Evolutionary conservation across 2,113 vertebrate genomes (phyloP).

Genomic region (Thoracochromis brauschi): DNA sequence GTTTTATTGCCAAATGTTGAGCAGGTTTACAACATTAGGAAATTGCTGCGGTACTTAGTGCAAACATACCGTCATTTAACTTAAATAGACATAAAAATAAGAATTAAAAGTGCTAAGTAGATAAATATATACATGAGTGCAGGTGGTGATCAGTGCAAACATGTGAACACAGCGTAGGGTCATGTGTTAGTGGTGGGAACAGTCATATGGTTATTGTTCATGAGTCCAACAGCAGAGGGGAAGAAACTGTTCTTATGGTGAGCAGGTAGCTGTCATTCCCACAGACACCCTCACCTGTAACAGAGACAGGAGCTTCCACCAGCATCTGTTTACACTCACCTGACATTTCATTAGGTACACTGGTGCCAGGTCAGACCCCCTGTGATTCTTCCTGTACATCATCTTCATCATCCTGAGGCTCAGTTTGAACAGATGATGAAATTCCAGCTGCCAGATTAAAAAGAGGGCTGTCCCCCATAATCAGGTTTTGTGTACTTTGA

Average conservation of each 20-base stretch:
- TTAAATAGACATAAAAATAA: not conserved
- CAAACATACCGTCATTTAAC: not conserved
- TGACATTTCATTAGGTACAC: not conserved
- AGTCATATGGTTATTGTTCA: rapidly evolving
- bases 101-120: not conserved
- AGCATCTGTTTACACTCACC: not conserved
- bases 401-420: not conserved
- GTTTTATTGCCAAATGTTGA: not conserved
- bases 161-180: not conserved
- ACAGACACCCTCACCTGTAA: not conserved
- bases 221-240: not conserved
- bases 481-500: not conserved
- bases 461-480: not conserved
- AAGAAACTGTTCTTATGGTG: not conserved
- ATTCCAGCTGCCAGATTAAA: rapidly evolving
- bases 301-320: not conserved
- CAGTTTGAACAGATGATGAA: rapidly evolving
- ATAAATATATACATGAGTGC: rapidly evolving
- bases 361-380: not conserved
- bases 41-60: not conserved
- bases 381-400: not conserved
- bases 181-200: not conserved
- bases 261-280: not conserved
- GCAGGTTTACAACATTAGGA: not conserved
- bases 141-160: not conserved